Percentiles rank a stretch among this genome's conserved stretches.
Conservation (phyloP, 2,888 invertebrate genomes). For the Temnothorax ravouxi region DNA sequence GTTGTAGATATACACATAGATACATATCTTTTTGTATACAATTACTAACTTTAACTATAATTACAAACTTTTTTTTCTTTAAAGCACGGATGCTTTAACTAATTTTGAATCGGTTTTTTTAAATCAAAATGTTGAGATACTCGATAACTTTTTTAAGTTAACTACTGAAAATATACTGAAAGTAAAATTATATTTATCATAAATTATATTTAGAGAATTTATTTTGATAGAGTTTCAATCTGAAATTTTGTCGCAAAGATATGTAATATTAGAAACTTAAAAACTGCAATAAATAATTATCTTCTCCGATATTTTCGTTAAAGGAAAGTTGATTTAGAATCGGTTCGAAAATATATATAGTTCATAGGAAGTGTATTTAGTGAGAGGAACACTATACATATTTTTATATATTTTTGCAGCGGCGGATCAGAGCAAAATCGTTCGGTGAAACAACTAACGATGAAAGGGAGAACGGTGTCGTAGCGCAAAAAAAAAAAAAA, state of each 20-base stretch:
- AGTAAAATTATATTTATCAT: neutral
- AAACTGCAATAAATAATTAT: neutral
- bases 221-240: neutral
- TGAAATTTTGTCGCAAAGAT: neutral
- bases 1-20: neutral
- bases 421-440: neutral
- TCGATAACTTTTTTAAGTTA: neutral
- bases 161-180: neutral
- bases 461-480: neutral
- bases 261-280: neutral
- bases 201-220: neutral
- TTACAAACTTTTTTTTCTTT: too few relatives aligned
- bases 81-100: neutral
- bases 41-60: neutral
- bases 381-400: neutral
- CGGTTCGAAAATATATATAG: neutral
- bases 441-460: neutral
- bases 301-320: neutral
- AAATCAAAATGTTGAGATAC: neutral
- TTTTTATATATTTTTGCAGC: neutral
- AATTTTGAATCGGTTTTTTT: neutral
- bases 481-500: neutral
- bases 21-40: constrained; percentile 4
- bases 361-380: neutral
- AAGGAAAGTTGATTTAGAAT: neutral